Base-by-base conservation (phyloP, 2,113 vertebrate genomes). In the Pelvicachromis taeniatus region DNA sequence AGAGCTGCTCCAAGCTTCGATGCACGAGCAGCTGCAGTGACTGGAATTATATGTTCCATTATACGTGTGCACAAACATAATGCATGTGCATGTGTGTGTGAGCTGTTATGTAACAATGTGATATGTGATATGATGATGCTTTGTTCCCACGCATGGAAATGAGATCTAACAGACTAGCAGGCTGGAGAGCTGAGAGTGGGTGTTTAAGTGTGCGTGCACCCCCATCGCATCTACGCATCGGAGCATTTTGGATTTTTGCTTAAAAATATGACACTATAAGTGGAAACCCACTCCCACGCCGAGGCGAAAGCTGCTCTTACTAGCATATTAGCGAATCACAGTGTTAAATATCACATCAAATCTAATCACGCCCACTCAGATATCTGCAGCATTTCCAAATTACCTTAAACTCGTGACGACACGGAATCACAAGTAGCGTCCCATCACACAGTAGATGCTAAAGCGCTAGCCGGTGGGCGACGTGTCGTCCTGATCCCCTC, bases 91-190 rank as follows among this genome's bases (percentile, higher is more conserved):
- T 73, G 21, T 85, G 81, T 81, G 83, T 63, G 73, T n/a, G 85
- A 38, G 33, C 16, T 26, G 7, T 93, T 87, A 89, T 68, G 55
- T 75, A 88, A 80, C 38, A 42, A 80, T 84, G 82, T 42, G 81
- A 86, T 80, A 80, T 86, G 88, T 55, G 86, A 92, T 87, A 88
- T 88, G 86, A 90, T 84, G 86, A 85, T 53, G 81, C 78, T 93
- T 91, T 90, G 89, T 89, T 93, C 90, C 92, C 87, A 94, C 90
- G 89, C 92, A 90, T 87, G 80, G 84, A 92, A 89, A 93, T 89
- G 1, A 89, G 82, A 80, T 88, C 54, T 1, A 85, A 85, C 78
- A 86, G 88, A 86, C 85, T 84, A 80, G 58, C 82, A 68, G 77
- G 58, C 83, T 85, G 88, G 82, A 77, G 79, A 91, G 88, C 80